Conservation (phyloP, 2,888 invertebrate species). For the Troides oblongomaculatus region DNA sequence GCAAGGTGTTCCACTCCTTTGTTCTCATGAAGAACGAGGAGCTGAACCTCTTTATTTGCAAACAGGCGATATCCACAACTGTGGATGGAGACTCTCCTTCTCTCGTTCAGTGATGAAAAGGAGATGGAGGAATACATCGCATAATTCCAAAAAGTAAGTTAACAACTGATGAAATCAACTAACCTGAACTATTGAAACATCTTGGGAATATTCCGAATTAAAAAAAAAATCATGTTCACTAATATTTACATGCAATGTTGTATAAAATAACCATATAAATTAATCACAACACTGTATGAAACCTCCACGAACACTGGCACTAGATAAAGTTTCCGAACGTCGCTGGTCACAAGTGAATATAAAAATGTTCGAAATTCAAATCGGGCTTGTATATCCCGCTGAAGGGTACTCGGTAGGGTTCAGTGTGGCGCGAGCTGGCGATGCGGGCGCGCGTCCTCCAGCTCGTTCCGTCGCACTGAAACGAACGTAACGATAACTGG, state of each 20-base stretch:
- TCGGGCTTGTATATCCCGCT: conserved; percentile 16
- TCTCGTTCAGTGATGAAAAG: no score
- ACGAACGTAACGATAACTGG: conserved; percentile 51
- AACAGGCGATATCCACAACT: no score
- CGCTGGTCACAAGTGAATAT: conserved; percentile 16
- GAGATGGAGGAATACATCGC: no score
- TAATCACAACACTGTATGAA: conserved; percentile 10
- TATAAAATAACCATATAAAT: neutral
- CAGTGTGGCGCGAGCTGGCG: conserved; percentile 29
- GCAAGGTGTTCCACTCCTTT: no score
- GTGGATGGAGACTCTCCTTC: no score
- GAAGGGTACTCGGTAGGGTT: conserved; percentile 15
- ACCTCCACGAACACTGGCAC: conserved; percentile 16
- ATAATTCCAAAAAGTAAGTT: no score
- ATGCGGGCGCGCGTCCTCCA: conserved; percentile 24
- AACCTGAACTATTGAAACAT: no score
- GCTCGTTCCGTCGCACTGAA: conserved; percentile 32
- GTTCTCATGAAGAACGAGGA: no score
- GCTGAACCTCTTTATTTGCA: no score
- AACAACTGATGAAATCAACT: no score
- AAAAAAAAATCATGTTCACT: no score
- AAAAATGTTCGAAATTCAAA: conserved; percentile 32
- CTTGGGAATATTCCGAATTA: no score
- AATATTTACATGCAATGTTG: neutral
- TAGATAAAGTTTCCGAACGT: conserved; percentile 9